phyloP scores from a whole-genome alignment of 2,113 vertebrate genomes.

The Coryphaenoides rupestris region DNA sequence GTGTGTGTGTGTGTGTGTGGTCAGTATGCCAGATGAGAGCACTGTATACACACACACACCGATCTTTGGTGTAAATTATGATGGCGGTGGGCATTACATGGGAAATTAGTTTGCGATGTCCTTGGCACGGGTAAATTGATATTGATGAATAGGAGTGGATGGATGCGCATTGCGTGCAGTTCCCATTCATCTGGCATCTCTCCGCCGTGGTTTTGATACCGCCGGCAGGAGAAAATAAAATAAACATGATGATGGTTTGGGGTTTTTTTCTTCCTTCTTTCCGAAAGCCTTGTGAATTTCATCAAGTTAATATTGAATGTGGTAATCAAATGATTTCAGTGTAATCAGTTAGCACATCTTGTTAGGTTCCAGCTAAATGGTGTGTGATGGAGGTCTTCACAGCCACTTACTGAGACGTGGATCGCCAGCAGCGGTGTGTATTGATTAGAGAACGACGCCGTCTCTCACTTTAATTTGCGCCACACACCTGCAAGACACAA shows the following conservation, averaged over 20 bases:
- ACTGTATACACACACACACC: too few species aligned
- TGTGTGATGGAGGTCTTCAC: constrained; percentile 31
- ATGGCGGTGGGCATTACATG: too few species aligned
- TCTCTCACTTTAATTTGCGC: constrained; percentile 23
- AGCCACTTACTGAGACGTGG: constrained; percentile 36
- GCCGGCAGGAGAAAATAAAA: constrained; percentile 24
- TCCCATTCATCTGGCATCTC: constrained; percentile 16
- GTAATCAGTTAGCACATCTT: constrained; percentile 37
- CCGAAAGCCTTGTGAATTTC: constrained; percentile 26
- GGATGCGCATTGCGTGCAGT: constrained; percentile 1
- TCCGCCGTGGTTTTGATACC: constrained; percentile 9
- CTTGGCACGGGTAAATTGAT: too few species aligned
- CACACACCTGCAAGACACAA: constrained; percentile 19
- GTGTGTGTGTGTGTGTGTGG: too few species aligned
- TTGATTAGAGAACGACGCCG: constrained; percentile 44
- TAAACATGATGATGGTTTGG: constrained; percentile 40
- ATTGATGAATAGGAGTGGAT: too few species aligned
- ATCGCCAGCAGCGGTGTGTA: constrained; percentile 30
- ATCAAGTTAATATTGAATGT: constrained; percentile 43
- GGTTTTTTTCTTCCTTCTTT: constrained; percentile 36
- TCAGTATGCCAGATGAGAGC: too few species aligned
- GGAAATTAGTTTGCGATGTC: too few species aligned
- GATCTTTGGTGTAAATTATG: too few species aligned
- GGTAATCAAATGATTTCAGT: constrained; percentile 22
- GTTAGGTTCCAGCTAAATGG: constrained; percentile 30